Conservation (phyloP, 2,797 vertebrate species). For the Xiphorhynchus erythropygius region DNA sequence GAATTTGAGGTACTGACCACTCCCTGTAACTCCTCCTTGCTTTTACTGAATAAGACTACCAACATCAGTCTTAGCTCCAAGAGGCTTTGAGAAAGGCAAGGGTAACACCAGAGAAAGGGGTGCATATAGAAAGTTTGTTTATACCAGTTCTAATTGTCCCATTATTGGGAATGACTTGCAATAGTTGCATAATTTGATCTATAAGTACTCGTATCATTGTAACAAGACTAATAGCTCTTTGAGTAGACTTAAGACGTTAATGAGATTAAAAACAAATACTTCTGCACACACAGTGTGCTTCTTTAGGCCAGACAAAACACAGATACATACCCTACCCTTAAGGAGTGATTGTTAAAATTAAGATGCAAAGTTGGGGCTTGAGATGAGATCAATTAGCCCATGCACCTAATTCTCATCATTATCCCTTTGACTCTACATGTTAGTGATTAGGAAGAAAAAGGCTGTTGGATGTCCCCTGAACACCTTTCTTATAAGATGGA, state of each 20-base stretch:
- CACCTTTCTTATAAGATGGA: neutral
- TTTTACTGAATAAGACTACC: neutral
- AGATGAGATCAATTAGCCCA: neutral
- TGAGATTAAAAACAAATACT: neutral
- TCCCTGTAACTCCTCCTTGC: fast-evolving
- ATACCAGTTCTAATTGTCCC: neutral
- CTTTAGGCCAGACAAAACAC: neutral
- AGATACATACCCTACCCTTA: fast-evolving
- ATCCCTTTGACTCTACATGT: neutral
- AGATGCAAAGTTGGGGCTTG: neutral
- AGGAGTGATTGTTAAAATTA: neutral
- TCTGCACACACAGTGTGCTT: neutral
- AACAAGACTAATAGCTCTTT: neutral
- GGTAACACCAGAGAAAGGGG: neutral
- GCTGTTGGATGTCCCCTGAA: neutral
- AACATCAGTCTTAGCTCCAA: fast-evolving
- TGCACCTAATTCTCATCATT: neutral
- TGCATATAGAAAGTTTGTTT: fast-evolving
- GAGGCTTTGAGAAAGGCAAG: neutral
- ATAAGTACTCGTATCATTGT: neutral
- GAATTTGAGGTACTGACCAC: neutral
- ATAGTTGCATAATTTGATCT: neutral
- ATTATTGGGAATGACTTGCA: neutral
- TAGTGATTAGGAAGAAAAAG: neutral
- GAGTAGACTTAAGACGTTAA: neutral